Evolutionary conservation across 2,113 vertebrate genomes (phyloP), one percentile per base, ranked within the genome.

Genomic region (Dunckerocampus dactyliophorus): DNA sequence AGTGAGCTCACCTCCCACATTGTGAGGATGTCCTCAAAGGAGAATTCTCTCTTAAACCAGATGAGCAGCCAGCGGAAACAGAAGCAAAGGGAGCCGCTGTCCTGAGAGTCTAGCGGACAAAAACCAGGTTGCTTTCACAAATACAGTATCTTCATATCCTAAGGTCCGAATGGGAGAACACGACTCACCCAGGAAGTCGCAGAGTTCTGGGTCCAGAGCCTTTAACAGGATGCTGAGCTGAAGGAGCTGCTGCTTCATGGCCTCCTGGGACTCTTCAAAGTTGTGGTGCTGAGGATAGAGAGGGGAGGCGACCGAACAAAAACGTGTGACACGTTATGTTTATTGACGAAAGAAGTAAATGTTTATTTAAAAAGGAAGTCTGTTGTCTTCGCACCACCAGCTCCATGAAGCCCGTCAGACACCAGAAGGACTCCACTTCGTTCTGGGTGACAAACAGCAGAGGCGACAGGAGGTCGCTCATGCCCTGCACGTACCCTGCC

Each of bases 371-470:
- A 6, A 51, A 0, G 22, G n/a, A n/a, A n/a, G n/a, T 15, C 6
- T 10, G 48, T 13, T 5, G 48, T 54, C 3, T 51, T 81, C 89
- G 90, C 6, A 96, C 95, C 93, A 95, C 85, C 0, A 92, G 87
- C 67, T 95, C 93, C 95, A 96, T 96, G 87, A 95, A 95, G 67
- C 94, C 94, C 0, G 90, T 92, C 74, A 96, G 91, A 80, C 94
- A 96, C 95, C 95, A 96, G 89, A 96, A 96, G 4, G 95, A 93
- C 13, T 96, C 95, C 74, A 95, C 95, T 83, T 96, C 95, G 0
- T 93, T 96, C 89, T 94, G 94, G 1, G 91, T 91, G 68, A 95
- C 85, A 22, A 92, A 95, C 54, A 96, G 91, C 56, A 96, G 86
- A 0, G 95, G 95, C 15, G 94, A 87, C 7, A 96, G 92, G 1